phyloP scores from a whole-genome alignment of 2,113 vertebrate species.

The Oncorhynchus tshawytscha region DNA sequence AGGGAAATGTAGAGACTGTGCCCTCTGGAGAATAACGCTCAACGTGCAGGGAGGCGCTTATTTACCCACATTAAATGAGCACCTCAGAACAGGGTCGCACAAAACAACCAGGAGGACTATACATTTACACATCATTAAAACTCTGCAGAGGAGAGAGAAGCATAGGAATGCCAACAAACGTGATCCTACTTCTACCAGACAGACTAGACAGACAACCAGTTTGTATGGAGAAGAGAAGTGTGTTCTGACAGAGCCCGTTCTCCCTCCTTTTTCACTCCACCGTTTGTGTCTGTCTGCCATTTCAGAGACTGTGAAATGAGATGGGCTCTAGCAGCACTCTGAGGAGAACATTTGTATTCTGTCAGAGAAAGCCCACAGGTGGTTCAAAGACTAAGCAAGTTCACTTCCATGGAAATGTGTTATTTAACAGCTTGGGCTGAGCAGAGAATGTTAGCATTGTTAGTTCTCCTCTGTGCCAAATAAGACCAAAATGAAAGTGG shows the following conservation, averaged over 20 bases:
- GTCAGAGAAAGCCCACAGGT: neutral
- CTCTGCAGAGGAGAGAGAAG: conserved; percentile 23
- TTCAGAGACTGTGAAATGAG: conserved; percentile 11
- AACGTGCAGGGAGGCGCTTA: conserved; percentile 71
- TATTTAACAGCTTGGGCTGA: too few relatives aligned
- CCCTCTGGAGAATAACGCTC: conserved; percentile 74
- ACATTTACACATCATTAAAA: conserved; percentile 80
- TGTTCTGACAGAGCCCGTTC: neutral
- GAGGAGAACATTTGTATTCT: neutral
- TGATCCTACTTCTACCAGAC: too few relatives aligned
- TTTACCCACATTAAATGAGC: conserved; percentile 80
- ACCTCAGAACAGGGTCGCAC: conserved; percentile 65
- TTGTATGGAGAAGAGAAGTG: conserved; percentile 11
- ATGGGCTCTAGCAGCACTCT: neutral
- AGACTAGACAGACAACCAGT: neutral
- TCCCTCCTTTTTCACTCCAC: conserved; percentile 7
- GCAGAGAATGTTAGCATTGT: too few relatives aligned
- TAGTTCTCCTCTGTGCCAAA: too few relatives aligned
- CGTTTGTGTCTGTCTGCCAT: neutral
- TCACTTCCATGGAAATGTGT: too few relatives aligned
- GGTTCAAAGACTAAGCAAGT: neutral
- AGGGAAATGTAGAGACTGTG: conserved; percentile 73
- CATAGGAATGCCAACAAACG: conserved; percentile 7
- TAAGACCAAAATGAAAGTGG: too few relatives aligned
- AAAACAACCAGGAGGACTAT: conserved; percentile 69